These are phyloP conservation scores for Coreoperca whiteheadi DNA, from an alignment of 2,113 vertebrate species.

Conservation along the genomic window DNA sequence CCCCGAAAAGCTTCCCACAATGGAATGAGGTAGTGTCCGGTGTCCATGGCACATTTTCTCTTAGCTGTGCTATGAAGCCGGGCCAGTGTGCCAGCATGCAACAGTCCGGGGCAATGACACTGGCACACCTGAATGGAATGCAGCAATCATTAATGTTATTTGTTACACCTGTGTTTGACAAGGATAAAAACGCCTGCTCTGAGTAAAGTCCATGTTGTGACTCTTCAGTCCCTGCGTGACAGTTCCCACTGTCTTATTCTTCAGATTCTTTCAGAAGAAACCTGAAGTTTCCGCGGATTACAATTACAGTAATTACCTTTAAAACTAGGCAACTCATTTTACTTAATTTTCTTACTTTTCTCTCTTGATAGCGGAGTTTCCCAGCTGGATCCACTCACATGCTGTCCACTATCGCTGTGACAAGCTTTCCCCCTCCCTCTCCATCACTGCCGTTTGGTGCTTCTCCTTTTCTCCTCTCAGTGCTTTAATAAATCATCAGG, in stretches of 20 bases:
- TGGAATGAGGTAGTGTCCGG: no score
- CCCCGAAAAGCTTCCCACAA: neutral
- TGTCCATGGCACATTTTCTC: neutral
- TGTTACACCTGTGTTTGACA: neutral
- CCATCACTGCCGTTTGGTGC: slow-evolving; percentile 16
- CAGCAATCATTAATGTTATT: neutral
- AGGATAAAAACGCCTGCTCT: neutral
- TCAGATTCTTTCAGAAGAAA: neutral
- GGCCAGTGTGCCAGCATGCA: neutral
- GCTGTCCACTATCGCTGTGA: slow-evolving; percentile 13
- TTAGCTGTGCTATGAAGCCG: neutral
- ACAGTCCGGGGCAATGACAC: neutral
- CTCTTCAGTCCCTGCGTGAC: neutral
- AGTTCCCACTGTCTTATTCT: neutral
- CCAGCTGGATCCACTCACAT: slow-evolving; percentile 3
- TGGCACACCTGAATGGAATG: no score
- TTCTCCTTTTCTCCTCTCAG: slow-evolving; percentile 36
- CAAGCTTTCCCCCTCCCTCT: slow-evolving; percentile 18
- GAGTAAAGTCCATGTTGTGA: neutral
- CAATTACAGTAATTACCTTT: neutral
- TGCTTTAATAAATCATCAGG: slow-evolving; percentile 71
- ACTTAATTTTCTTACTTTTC: neutral
- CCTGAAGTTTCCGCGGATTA: neutral
- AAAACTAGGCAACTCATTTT: neutral
- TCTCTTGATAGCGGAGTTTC: neutral